phyloP scores from a whole-genome alignment of 2,113 vertebrate species.

The Lepidothrix coronata region DNA sequence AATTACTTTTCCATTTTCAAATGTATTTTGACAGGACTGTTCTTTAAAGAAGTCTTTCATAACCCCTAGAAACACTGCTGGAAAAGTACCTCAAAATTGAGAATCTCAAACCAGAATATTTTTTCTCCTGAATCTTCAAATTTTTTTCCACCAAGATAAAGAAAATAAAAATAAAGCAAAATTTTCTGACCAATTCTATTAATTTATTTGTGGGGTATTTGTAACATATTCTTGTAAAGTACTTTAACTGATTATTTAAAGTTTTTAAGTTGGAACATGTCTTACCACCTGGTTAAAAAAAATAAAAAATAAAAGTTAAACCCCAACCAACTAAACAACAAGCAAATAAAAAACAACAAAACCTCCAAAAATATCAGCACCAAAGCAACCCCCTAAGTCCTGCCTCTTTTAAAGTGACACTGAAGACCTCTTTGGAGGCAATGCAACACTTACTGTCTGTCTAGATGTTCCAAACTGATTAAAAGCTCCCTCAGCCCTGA shows the following conservation, averaged over 20 bases:
- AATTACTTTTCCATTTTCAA: background rate
- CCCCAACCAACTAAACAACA: background rate
- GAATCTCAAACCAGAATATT: background rate
- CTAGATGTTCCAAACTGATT: constrained; percentile 61
- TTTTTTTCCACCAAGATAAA: background rate
- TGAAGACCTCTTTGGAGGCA: background rate
- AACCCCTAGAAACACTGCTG: background rate
- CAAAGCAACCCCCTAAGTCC: background rate
- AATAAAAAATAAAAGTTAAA: background rate
- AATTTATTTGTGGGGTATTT: background rate
- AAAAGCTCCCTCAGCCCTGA: background rate
- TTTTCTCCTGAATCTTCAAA: background rate
- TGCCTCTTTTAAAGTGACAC: background rate
- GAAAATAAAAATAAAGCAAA: background rate
- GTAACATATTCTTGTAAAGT: background rate
- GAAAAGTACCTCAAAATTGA: background rate
- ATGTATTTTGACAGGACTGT: background rate
- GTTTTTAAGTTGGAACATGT: background rate
- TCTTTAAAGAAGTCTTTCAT: background rate
- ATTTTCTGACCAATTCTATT: background rate
- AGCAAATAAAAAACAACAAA: background rate
- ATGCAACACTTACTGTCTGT: background rate
- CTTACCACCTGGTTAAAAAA: background rate
- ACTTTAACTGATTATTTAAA: background rate
- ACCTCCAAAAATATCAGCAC: background rate